These are phyloP conservation scores for Silurus asotus DNA, from an alignment of 2,113 vertebrate genomes.

Conservation along the genomic window DNA sequence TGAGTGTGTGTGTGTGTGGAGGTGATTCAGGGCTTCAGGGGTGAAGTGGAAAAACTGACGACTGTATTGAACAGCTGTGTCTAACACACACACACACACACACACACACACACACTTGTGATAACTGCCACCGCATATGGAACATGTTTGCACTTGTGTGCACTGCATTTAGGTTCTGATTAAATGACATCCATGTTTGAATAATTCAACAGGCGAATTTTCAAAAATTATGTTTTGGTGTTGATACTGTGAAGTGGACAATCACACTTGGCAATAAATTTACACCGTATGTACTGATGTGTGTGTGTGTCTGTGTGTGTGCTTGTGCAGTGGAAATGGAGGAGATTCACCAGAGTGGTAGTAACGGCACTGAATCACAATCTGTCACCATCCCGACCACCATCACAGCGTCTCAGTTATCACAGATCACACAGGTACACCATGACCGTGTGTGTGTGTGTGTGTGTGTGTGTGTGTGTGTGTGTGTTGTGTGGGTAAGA, in stretches of 20 bases:
- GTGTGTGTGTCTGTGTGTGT: constrained; percentile 26
- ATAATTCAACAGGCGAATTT: neutral
- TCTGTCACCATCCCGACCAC: constrained; percentile 66
- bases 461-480: neutral
- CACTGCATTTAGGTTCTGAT: neutral
- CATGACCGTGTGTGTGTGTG: neutral
- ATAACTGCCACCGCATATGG: neutral
- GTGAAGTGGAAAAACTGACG: constrained; percentile 21
- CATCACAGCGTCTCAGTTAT: constrained; percentile 70
- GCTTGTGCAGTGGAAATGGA: constrained; percentile 71
- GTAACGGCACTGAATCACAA: constrained; percentile 71
- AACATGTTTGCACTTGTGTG: too few relatives aligned
- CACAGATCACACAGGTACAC: constrained; percentile 72
- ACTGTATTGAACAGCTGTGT: neutral
- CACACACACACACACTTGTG: neutral
- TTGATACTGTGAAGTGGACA: neutral
- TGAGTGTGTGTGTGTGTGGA: constrained; percentile 1
- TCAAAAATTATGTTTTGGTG: neutral
- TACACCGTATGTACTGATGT: neutral
- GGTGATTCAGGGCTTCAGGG: constrained; percentile 8
- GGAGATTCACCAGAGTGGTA: constrained; percentile 69
- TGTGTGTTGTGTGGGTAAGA: too few relatives aligned
- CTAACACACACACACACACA: too few relatives aligned
- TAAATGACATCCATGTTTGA: neutral
- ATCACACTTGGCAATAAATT: neutral